Percentiles rank a stretch among this genome's conserved stretches.
These are phyloP conservation scores for Phylloscopus collybita DNA, from an alignment of 2,797 vertebrate genomes.

Conservation along the genomic window DNA sequence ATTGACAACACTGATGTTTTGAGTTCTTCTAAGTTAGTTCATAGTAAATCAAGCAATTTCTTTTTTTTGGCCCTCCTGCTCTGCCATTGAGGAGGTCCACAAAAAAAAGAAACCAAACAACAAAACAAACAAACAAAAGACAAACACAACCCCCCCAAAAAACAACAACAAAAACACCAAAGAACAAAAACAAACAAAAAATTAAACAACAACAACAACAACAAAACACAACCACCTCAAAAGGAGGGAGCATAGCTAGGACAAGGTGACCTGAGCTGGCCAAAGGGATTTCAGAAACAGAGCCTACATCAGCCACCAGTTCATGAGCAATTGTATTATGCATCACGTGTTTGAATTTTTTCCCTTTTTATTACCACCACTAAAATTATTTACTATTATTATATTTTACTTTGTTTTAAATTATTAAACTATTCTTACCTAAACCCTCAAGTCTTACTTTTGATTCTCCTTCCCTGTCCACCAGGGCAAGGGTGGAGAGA, in stretches of 20 bases:
- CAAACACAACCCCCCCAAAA: not conserved
- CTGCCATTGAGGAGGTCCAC: not conserved
- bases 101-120: not conserved
- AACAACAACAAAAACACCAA: no score
- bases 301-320: not conserved
- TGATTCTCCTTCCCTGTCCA: not conserved
- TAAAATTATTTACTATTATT: not conserved
- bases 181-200: no score
- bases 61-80: not conserved
- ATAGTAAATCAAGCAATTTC: not conserved
- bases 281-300: not conserved
- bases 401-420: not conserved
- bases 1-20: not conserved
- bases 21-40: accelerated
- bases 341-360: accelerated
- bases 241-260: not conserved
- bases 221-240: no score
- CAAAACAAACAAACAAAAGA: no score
- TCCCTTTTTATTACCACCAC: not conserved
- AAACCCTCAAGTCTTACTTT: not conserved
- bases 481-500: not conserved
- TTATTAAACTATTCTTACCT: not conserved
- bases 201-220: no score
- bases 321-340: not conserved
- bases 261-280: not conserved